These are phyloP conservation scores for Phalera bucephala DNA, from an alignment of 2,888 invertebrate species.

Conservation along the genomic window DNA sequence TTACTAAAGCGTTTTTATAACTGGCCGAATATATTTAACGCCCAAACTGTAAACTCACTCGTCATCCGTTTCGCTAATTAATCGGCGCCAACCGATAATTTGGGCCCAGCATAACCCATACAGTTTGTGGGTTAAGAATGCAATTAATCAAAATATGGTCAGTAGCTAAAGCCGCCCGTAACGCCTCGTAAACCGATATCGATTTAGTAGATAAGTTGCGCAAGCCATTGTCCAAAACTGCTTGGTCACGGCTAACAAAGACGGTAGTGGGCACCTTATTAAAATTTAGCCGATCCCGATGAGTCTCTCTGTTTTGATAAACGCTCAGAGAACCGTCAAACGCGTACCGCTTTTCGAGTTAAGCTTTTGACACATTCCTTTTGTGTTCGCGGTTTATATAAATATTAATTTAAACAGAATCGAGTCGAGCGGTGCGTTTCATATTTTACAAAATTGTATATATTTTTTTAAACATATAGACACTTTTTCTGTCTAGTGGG, in stretches of 20 bases:
- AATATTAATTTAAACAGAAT: slow-evolving; percentile 59
- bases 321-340: slow-evolving; percentile 61
- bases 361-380: slow-evolving; percentile 60
- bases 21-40: slow-evolving; percentile 57
- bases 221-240: slow-evolving; percentile 77
- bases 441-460: slow-evolving; percentile 18
- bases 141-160: slow-evolving; percentile 81
- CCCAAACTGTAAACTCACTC: slow-evolving; percentile 54
- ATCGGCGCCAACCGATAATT: slow-evolving; percentile 76
- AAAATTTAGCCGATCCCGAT: slow-evolving; percentile 78
- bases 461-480: slow-evolving; percentile 14
- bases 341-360: slow-evolving; percentile 47
- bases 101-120: slow-evolving; percentile 46
- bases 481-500: neutral
- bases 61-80: slow-evolving; percentile 75
- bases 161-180: slow-evolving; percentile 76
- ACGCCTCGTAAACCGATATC: slow-evolving; percentile 82
- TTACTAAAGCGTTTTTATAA: slow-evolving; percentile 51
- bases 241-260: slow-evolving; percentile 73
- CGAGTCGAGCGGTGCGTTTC: slow-evolving; percentile 31
- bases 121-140: slow-evolving; percentile 65
- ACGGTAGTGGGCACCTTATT: slow-evolving; percentile 82
- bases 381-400: slow-evolving; percentile 55
- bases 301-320: slow-evolving; percentile 79
- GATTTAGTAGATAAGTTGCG: slow-evolving; percentile 81